Evolutionary conservation across 2,113 vertebrate genomes (phyloP), one percentile per base, ranked within the genome.

Genomic region (Leucoraja erinaceus): DNA sequence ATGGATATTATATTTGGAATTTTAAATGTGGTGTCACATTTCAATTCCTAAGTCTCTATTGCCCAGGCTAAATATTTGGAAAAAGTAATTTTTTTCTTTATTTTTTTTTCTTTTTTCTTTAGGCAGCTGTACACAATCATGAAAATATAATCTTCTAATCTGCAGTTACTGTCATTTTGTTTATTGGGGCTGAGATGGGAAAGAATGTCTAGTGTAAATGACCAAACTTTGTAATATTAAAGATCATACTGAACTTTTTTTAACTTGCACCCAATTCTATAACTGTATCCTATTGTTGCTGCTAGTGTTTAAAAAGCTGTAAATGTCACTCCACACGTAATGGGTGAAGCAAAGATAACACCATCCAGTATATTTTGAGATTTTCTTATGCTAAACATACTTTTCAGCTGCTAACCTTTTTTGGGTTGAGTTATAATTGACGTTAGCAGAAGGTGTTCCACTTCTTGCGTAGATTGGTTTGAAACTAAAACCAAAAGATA

Each of bases 401-500:
- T 91, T 91, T 38, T 72, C 66, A 54, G 66, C 63, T 54, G 66
- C 20, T 91, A 68, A 72, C 90, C 68, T 91, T 91, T 47, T 74
- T 91, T 72, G 33, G 83, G 31, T 88, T 88, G n/a, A 16, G 61
- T 31, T 61, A 86, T 14, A 88, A 63, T 88, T 66, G 83, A 63
- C 83, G 63, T 88, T 72, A 72, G 90, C 68, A 72, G 11, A 91
- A 54, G 90, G 90, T 72, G 31, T 28, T 91, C 90, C 90, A 72
- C 68, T 74, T 28, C 18, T 72, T 91, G 38, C 68, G 90, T 74
- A 74, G 20, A 72, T 74, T 70, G 68, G 68, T 91, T 91, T 88
- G 59, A 66, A 88, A 88, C n/a, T 18, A 66, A 63, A 61, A 63
- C 83, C 59, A 91, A 91, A 91, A 91, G 59, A 91, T 47, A 91